These are phyloP conservation scores for Scaptomyza parva DNA, from an alignment of 2,888 invertebrate genomes.

Conservation along the genomic window DNA sequence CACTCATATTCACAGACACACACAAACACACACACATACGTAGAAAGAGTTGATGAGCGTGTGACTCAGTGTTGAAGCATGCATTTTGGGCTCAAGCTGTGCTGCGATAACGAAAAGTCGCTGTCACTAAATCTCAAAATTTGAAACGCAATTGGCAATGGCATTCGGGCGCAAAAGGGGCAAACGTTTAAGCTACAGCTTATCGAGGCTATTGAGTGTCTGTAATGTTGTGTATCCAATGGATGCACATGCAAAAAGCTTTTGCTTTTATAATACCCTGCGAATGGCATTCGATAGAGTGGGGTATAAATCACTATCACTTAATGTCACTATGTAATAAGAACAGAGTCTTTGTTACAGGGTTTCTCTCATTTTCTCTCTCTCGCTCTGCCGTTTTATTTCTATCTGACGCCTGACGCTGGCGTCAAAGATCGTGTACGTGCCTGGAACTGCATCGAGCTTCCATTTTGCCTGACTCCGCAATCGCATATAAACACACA, in stretches of 20 bases:
- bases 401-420: constrained; percentile 11
- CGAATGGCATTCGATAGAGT: not conserved
- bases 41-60: not conserved
- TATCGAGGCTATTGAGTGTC: not conserved
- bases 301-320: too few species aligned
- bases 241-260: constrained; percentile 31
- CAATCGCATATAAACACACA: constrained; percentile 30
- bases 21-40: not conserved
- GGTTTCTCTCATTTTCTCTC: not conserved
- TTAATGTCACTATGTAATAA: too few species aligned
- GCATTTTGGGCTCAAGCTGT: constrained; percentile 11
- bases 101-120: not conserved
- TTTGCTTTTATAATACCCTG: not conserved
- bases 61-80: constrained; percentile 52
- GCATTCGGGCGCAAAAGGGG: constrained; percentile 29
- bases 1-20: too few species aligned
- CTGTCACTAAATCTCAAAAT: constrained; percentile 27
- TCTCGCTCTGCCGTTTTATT: not conserved
- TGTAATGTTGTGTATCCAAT: constrained; percentile 11
- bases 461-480: constrained; percentile 6
- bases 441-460: constrained; percentile 43
- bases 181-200: constrained; percentile 2
- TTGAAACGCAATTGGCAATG: constrained; percentile 56
- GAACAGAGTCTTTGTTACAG: not conserved
- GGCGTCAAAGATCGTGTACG: constrained; percentile 44